Conservation (phyloP, 2,888 invertebrate species). For the Argyresthia goedartella region DNA sequence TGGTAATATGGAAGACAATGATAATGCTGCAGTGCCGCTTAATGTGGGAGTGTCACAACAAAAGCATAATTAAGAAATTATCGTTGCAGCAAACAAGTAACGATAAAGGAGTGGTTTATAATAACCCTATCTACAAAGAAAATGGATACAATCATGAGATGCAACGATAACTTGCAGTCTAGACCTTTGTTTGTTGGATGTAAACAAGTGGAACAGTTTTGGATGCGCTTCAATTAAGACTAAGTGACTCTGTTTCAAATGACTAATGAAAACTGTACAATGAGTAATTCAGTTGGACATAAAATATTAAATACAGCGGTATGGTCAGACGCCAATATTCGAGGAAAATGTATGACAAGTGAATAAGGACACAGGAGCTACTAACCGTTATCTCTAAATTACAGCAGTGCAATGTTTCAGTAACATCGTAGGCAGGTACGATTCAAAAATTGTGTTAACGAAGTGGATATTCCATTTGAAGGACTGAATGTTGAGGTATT, state of each 20-base stretch:
- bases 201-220: slow-evolving; percentile 27
- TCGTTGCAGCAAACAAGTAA: slow-evolving; percentile 13
- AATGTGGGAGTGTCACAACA: slow-evolving; percentile 19
- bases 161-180: background rate
- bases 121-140: slow-evolving; percentile 11
- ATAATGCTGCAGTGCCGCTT: slow-evolving; percentile 25
- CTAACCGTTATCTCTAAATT: background rate
- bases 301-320: slow-evolving; percentile 33
- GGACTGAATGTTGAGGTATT: slow-evolving; percentile 11
- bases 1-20: slow-evolving; percentile 32
- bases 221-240: slow-evolving; percentile 57
- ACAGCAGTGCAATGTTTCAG: background rate
- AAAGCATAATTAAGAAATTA: slow-evolving; percentile 10
- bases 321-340: slow-evolving; percentile 11
- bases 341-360: background rate
- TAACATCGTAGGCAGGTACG: background rate
- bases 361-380: too few species aligned
- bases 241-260: slow-evolving; percentile 42
- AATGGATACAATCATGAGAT: slow-evolving; percentile 10
- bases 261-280: slow-evolving; percentile 53
- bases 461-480: background rate
- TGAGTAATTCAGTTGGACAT: slow-evolving; percentile 56
- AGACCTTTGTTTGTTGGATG: background rate
- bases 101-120: slow-evolving; percentile 1
- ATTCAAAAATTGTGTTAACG: background rate